Evolutionary conservation across 2,888 invertebrate genomes (phyloP).

Genomic region (Hirtodrosophila alboralis): DNA sequence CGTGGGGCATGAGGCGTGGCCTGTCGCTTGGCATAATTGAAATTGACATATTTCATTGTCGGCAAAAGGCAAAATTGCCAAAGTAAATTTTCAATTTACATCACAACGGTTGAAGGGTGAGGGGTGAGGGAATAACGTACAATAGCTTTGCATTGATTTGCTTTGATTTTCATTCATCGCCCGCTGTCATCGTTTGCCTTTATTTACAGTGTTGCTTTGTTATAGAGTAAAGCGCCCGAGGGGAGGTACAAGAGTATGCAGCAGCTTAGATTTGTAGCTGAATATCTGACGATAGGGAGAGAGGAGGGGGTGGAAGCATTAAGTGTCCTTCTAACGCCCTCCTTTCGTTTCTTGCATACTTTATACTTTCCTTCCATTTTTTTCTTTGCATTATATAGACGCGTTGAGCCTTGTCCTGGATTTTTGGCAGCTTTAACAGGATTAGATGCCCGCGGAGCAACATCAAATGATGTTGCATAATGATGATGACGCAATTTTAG

Average conservation of each 20-base stretch:
- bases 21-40: constrained; percentile 62
- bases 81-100: constrained; percentile 78
- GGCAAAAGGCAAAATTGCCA: constrained; percentile 66
- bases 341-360: constrained; percentile 16
- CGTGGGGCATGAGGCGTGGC: constrained; percentile 12
- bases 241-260: constrained; percentile 3
- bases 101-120: constrained; percentile 52
- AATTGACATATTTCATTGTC: constrained; percentile 77
- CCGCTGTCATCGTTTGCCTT: constrained; percentile 60
- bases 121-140: constrained; percentile 16
- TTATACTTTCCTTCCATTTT: constrained; percentile 13
- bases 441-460: constrained; percentile 65
- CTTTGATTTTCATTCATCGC: constrained; percentile 73
- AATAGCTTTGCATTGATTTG: constrained; percentile 66
- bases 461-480: constrained; percentile 23
- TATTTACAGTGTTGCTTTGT: constrained; percentile 72
- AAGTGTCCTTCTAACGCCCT: constrained; percentile 40
- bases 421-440: constrained; percentile 79
- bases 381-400: constrained; percentile 28
- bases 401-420: constrained; percentile 66
- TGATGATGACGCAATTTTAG: constrained; percentile 20
- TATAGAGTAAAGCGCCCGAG: constrained; percentile 49
- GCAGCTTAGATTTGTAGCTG: constrained; percentile 60
- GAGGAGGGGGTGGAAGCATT: constrained; percentile 7
- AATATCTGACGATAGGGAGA: constrained; percentile 24